A percentile compares a stretch with the other conserved stretches of the same genome.
These are phyloP conservation scores for Paracyclopina nana DNA, from an alignment of 1,140 invertebrate species.

Conservation along the genomic window DNA sequence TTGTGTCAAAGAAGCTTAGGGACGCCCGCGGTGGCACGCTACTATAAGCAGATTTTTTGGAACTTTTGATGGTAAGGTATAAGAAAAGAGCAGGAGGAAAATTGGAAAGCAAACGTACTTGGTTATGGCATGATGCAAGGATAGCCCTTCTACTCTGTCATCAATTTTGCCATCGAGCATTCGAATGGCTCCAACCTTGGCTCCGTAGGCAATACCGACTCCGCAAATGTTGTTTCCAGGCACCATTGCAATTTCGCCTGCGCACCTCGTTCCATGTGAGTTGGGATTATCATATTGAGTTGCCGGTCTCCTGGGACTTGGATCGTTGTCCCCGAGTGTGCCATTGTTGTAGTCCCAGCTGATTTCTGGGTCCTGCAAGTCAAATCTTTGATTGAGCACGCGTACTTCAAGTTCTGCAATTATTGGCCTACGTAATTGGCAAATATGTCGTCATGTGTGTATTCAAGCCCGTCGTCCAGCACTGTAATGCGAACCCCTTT, in stretches of 20 bases:
- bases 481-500: conserved; percentile 54
- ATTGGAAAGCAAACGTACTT: conserved; percentile 24
- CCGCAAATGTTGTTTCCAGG: conserved; percentile 25
- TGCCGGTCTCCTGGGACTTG: conserved; percentile 40
- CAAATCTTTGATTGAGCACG: conserved; percentile 17
- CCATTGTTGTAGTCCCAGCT: conserved; percentile 65
- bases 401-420: conserved; percentile 15
- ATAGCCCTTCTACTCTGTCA: conserved; percentile 62
- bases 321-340: conserved; percentile 37
- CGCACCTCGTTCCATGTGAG: conserved; percentile 26
- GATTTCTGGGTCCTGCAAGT: conserved; percentile 47
- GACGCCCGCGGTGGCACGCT: too few species aligned
- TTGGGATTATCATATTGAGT: conserved; percentile 26
- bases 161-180: conserved; percentile 79
- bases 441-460: conserved; percentile 52
- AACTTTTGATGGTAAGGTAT: too few species aligned
- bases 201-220: conserved; percentile 25
- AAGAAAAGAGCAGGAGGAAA: too few species aligned
- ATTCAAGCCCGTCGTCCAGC: conserved; percentile 67
- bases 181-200: conserved; percentile 42
- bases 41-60: too few species aligned
- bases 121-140: conserved; percentile 40
- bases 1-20: too few species aligned
- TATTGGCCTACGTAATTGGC: conserved; percentile 48
- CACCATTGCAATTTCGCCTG: conserved; percentile 24